Evolutionary conservation across 2,888 invertebrate genomes (phyloP).

Genomic region (Diploptera punctata): DNA sequence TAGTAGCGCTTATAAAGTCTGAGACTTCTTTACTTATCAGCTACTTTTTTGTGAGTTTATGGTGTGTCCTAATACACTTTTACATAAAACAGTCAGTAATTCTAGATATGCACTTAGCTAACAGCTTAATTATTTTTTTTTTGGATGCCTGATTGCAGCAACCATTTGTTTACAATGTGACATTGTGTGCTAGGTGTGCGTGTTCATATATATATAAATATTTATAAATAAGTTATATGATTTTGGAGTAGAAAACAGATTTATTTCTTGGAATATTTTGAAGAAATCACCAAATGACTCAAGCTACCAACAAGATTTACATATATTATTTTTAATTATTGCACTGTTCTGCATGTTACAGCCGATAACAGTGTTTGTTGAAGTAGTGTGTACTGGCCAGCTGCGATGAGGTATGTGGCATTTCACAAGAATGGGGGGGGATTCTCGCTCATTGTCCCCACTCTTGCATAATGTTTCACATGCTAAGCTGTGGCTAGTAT

Average conservation of each 20-base stretch:
- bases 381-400: constrained; percentile 18
- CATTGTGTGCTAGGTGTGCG: constrained; percentile 21
- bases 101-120: constrained; percentile 37
- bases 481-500: constrained; percentile 9
- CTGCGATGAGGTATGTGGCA: constrained; percentile 12
- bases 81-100: constrained; percentile 14
- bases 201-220: constrained; percentile 14
- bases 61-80: constrained; percentile 15
- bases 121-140: constrained; percentile 36
- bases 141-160: constrained; percentile 31
- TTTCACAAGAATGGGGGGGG: constrained; percentile 16
- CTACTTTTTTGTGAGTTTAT: neutral
- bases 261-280: neutral
- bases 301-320: neutral
- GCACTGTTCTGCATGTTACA: constrained; percentile 21
- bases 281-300: neutral
- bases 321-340: no score
- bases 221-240: neutral
- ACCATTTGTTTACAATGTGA: neutral
- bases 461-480: constrained; percentile 27
- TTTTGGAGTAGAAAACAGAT: neutral
- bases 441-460: neutral
- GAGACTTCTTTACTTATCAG: constrained; percentile 32
- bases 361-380: constrained; percentile 18
- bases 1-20: neutral